Evolutionary conservation across 2,113 vertebrate genomes (phyloP), one percentile per base, ranked within the genome.

Genomic region (Euleptes europaea): DNA sequence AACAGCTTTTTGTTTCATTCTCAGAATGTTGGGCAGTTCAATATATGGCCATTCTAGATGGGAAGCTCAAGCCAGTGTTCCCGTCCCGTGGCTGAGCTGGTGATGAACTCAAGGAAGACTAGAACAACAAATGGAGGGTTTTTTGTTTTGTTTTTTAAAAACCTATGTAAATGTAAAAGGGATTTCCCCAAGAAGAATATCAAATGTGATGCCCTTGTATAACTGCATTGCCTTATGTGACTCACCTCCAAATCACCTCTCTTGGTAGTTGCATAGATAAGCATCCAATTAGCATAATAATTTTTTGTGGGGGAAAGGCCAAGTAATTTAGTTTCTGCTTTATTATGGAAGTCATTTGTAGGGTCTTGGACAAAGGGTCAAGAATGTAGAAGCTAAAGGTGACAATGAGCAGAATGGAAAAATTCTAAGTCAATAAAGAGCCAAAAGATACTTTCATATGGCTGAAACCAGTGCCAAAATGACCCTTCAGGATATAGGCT

Each of bases 231-330:
- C 85, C 85, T 88, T 2, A 3, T 11, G 49, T 23, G 74, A 15
- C 40, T n/a, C 63, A 40, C 26, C 73, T 66, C 11, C 75, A 38
- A 66, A 19, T 90, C 5, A 0, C 1, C 0, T 79, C 60, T 47
- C 15, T 80, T 73, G 51, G 51, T 78, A 72, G 63, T 75, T 84
- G 75, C 44, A 35, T 76, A 33, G 49, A 66, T 86, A 60, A 0
- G 31, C 21, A 40, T 28, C 3, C 12, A 0, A 0, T n/a, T 10
- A 88, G 49, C 38, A 75, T 83, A 86, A 21, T 6, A 57, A 33
- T 5, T 60, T n/a, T 71, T 72, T 60, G 49, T 15, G 75, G 66
- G 66, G 28, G 44, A 88, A 77, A 92, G 35, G 70, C 26, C 5
- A 88, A 1, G 31, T 63, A 49, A 74, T 66, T 15, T 63, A n/a